Percentiles rank a stretch among this genome's conserved stretches.
phyloP scores from a whole-genome alignment of 2,113 vertebrate species.

The Pelecanus crispus region DNA sequence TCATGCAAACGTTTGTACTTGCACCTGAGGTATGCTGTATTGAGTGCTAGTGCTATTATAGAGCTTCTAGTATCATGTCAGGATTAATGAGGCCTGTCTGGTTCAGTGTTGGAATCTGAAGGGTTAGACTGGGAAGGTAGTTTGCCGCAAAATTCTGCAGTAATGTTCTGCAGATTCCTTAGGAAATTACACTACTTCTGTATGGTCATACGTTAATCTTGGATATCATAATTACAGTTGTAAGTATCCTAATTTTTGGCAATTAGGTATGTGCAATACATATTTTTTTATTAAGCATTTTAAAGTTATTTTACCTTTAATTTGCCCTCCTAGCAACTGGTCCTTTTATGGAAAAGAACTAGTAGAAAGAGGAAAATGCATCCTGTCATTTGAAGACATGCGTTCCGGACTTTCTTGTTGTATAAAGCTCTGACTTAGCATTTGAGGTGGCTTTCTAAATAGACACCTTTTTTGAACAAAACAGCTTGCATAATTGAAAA shows the following conservation, averaged over 20 bases:
- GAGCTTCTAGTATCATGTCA: neutral
- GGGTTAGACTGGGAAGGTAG: neutral
- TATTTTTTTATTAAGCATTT: neutral
- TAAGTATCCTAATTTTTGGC: neutral
- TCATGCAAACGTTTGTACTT: constrained; percentile 97
- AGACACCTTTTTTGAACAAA: neutral
- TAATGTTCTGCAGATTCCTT: neutral
- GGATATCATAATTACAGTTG: neutral
- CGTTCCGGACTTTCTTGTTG: neutral
- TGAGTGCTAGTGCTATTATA: rapidly evolving
- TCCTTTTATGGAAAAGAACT: neutral
- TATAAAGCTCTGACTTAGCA: rapidly evolving
- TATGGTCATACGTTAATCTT: rapidly evolving
- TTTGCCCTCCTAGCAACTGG: neutral
- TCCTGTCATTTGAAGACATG: neutral
- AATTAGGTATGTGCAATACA: neutral
- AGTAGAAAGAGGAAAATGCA: neutral
- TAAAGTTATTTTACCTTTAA: neutral
- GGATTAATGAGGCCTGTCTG: neutral
- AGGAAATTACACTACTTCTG: rapidly evolving
- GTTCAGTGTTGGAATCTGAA: neutral
- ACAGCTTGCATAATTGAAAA: neutral
- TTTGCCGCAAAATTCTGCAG: neutral
- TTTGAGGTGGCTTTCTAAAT: neutral
- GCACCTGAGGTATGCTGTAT: constrained; percentile 85